Base-by-base conservation (phyloP, 2,888 invertebrate genomes). In the Drosophila buzzatii region DNA sequence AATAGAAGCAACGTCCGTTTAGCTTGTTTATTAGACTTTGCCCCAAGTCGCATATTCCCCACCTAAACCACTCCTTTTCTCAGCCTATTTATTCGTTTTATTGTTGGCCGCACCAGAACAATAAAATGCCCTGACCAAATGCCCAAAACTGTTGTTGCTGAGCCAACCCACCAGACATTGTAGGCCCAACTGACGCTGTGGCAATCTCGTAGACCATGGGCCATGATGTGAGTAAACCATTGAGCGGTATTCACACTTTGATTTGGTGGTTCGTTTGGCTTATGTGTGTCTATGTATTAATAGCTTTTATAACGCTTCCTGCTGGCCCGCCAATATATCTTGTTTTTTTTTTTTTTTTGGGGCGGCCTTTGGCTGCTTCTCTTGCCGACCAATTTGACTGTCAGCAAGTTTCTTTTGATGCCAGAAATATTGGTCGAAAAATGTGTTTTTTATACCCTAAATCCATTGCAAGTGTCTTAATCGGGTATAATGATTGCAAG, bases 291-390 rank as follows among this genome's bases (percentile, higher is more conserved):
- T 42, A 57, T 66, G 70, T 88, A 84, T 84, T 85, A 86, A 89
- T 86, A 73, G 87, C 86, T 79, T 86, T 89, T 89, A 81, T 84
- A 86, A 80, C 85, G 82, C 78, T 81, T 76, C 82, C 84, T 76
- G 86, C 59, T 55, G 68, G 55, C 66, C 57, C 66, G 44, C 42
- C 72, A 70, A 76, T 74, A 82, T 79, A 73, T 81, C 66, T 56
- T 79, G 63, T 67, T 61, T 56, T 51, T 33, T 81, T 63, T 56
- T 79, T 61, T 67, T 61, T 56, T 51, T 33, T 33, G 42, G 56
- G 20, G 6, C 39, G 70, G 18, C 12, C 9, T 33, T 18, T 12
- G 49, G 31, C 12, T 51, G 23, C 51, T 18, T 60, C 64, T 57
- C 76, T 70, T 67, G 72, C 51, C 51, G 33, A 67, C 75, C 87